Evolutionary conservation across 2,888 invertebrate genomes (phyloP).

Genomic region (Luffia ferchaultella): DNA sequence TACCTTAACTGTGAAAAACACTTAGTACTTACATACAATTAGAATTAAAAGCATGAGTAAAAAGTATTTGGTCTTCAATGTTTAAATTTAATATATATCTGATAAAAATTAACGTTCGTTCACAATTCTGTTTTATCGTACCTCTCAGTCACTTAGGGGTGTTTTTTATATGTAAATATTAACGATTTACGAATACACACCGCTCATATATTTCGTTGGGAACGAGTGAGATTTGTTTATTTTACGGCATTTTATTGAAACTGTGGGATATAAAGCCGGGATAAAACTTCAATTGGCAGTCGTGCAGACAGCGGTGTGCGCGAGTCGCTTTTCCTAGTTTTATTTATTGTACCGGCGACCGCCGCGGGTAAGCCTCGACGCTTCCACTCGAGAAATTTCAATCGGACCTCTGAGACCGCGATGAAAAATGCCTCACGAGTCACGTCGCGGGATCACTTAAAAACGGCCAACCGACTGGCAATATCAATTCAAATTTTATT

Average conservation of each 20-base stretch:
- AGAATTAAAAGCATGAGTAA: no score
- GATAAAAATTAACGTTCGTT: no score
- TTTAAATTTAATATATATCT: no score
- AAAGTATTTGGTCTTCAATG: no score
- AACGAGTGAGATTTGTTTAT: constrained; percentile 27
- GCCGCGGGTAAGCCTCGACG: constrained; percentile 34
- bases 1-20: no score
- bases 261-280: constrained; percentile 51
- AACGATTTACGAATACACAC: no score
- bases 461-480: no score
- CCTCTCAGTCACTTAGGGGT: no score
- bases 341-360: constrained; percentile 55
- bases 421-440: constrained; percentile 29
- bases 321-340: constrained; percentile 30
- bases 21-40: no score
- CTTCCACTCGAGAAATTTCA: constrained; percentile 63
- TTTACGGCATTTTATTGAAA: constrained; percentile 51
- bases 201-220: neutral
- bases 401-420: constrained; percentile 36
- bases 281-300: constrained; percentile 62
- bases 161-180: no score
- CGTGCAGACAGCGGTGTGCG: constrained; percentile 46
- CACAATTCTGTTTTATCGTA: no score
- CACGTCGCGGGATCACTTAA: constrained; percentile 1
- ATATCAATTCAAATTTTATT: no score